Evolutionary conservation across 2,797 vertebrate genomes (phyloP).

Genomic region (Rhinatrema bivittatum): DNA sequence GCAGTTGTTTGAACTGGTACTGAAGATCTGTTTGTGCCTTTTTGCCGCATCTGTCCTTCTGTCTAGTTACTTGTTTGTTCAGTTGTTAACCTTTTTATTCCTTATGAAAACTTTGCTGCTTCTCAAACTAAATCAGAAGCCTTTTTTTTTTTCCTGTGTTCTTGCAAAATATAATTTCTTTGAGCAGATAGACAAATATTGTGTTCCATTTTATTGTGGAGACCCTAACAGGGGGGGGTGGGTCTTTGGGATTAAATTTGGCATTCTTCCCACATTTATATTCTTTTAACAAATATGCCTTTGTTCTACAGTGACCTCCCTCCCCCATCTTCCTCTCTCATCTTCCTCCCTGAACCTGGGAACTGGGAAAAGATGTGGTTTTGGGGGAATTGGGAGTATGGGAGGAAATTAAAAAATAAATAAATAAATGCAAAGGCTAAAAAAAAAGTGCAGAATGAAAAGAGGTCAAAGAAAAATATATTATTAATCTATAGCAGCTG

Average conservation of each 20-base stretch:
- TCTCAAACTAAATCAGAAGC: conserved; percentile 32
- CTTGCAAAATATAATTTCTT: no score
- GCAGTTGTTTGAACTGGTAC: no score
- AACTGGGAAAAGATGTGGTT: conserved; percentile 32
- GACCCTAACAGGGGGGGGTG: conserved; percentile 49
- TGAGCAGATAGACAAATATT: conserved; percentile 51
- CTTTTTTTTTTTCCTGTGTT: conserved; percentile 48
- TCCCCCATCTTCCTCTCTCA: no score
- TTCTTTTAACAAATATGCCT: conserved; percentile 82
- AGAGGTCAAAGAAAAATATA: conserved; percentile 23
- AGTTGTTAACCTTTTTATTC: conserved; percentile 34
- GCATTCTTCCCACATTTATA: conserved; percentile 71
- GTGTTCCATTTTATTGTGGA: conserved; percentile 50
- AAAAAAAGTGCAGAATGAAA: conserved; percentile 38
- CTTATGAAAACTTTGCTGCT: conserved; percentile 35
- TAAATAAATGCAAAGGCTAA: conserved; percentile 75
- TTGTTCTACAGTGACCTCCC: conserved; percentile 67
- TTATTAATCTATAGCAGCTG: conserved; percentile 56
- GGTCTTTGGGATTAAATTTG: conserved; percentile 69
- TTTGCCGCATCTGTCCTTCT: no score
- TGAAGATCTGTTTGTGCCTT: no score
- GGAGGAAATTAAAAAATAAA: conserved; percentile 62
- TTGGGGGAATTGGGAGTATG: conserved; percentile 46
- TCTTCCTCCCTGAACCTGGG: conserved; percentile 24
- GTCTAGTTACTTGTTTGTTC: conserved; percentile 20